Evolutionary conservation across 2,888 invertebrate species (phyloP).

Genomic region (Drosophila heteroneura): DNA sequence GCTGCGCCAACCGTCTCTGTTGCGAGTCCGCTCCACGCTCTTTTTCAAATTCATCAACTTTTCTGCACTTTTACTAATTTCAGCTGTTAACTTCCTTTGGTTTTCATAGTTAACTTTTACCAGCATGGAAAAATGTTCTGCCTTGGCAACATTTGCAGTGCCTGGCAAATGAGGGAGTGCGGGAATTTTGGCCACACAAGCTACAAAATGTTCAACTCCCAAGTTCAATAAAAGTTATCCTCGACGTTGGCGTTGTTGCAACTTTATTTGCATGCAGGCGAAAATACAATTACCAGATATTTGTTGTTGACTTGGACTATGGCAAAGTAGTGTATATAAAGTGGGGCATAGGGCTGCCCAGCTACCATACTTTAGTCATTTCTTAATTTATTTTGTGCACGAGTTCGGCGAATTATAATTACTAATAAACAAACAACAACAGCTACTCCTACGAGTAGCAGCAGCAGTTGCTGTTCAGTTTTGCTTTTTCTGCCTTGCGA

Average conservation of each 20-base stretch:
- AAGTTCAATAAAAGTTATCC: constrained; percentile 82
- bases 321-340: constrained; percentile 31
- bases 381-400: constrained; percentile 82
- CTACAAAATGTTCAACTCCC: constrained; percentile 60
- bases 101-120: constrained; percentile 84
- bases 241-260: constrained; percentile 63
- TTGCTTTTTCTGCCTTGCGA: constrained; percentile 43
- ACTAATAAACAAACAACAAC: constrained; percentile 61
- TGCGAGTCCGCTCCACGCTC: constrained; percentile 26
- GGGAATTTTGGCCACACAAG: constrained; percentile 21
- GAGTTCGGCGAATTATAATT: constrained; percentile 76
- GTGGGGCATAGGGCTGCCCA: constrained; percentile 22
- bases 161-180: constrained; percentile 14
- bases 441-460: constrained; percentile 1
- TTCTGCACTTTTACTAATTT: constrained; percentile 84
- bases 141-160: constrained; percentile 67
- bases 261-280: constrained; percentile 77
- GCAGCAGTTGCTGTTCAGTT: constrained; percentile 22
- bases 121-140: constrained; percentile 80
- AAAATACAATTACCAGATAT: constrained; percentile 70
- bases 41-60: constrained; percentile 81
- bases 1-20: constrained; percentile 12
- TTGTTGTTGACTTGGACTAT: constrained; percentile 50
- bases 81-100: constrained; percentile 84
- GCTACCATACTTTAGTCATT: constrained; percentile 66